phyloP scores from a whole-genome alignment of 2,888 invertebrate genomes.

The Polydrusus cervinus region DNA sequence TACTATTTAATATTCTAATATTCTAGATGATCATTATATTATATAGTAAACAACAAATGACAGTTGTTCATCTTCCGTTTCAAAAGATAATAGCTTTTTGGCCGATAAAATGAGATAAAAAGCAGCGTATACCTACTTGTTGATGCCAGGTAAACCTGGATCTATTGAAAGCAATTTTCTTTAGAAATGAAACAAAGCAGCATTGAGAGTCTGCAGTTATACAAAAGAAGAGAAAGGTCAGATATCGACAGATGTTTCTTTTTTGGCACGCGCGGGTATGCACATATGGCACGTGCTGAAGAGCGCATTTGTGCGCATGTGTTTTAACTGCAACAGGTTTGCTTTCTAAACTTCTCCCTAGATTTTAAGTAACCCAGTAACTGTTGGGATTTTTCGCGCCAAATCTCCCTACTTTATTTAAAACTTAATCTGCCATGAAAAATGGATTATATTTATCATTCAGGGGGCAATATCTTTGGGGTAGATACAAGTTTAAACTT shows the following conservation, averaged over 20 bases:
- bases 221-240: constrained; percentile 54
- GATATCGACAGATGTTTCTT: constrained; percentile 53
- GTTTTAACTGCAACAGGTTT: constrained; percentile 42
- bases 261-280: constrained; percentile 52
- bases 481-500: not conserved
- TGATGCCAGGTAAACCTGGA: constrained; percentile 53
- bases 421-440: constrained; percentile 33
- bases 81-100: constrained; percentile 30
- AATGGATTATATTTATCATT: constrained; percentile 29
- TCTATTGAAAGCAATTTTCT: constrained; percentile 44
- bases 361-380: constrained; percentile 32
- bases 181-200: constrained; percentile 48
- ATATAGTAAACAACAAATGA: constrained; percentile 26
- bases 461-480: not conserved
- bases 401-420: constrained; percentile 41
- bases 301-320: constrained; percentile 37
- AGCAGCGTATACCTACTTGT: constrained; percentile 48
- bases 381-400: constrained; percentile 46
- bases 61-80: constrained; percentile 45
- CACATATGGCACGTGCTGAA: constrained; percentile 51
- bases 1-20: no score
- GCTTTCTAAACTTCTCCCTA: constrained; percentile 20
- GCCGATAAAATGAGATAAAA: constrained; percentile 35
- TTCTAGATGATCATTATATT: no score
- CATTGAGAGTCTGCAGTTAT: constrained; percentile 48